Evolutionary conservation across 2,888 invertebrate genomes (phyloP).

Genomic region (Rhorus exstirpatorius): DNA sequence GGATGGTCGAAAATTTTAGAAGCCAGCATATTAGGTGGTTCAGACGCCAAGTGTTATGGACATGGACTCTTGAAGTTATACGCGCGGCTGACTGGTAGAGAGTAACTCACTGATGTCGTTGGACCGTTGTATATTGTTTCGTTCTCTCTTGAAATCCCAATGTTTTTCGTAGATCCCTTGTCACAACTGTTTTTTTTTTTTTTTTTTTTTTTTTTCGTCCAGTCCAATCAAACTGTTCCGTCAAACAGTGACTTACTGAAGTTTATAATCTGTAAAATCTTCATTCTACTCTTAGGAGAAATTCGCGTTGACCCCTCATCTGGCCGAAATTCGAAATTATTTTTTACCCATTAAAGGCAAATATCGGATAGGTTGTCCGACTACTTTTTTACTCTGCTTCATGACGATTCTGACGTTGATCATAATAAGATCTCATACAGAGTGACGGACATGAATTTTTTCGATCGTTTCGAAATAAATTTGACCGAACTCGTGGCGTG

Average conservation of each 20-base stretch:
- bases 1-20: conserved; percentile 59
- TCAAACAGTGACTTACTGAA: not conserved
- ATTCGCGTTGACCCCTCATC: too few species aligned
- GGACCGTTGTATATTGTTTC: conserved; percentile 5
- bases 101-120: conserved; percentile 46
- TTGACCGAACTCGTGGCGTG: not conserved
- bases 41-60: conserved; percentile 62
- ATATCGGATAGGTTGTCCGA: too few species aligned
- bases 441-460: not conserved
- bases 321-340: too few species aligned
- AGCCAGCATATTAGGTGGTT: conserved; percentile 59
- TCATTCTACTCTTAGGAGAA: not conserved
- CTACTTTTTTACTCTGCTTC: too few species aligned
- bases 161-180: not conserved
- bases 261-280: not conserved
- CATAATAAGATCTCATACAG: too few species aligned
- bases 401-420: too few species aligned
- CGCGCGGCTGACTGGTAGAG: conserved; percentile 40
- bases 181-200: not conserved
- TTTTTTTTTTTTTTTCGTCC: too few species aligned
- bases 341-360: too few species aligned
- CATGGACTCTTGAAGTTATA: conserved; percentile 58
- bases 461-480: not conserved
- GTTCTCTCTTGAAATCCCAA: not conserved
- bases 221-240: not conserved